These are phyloP conservation scores for Opisthograptis luteolata DNA, from an alignment of 2,888 invertebrate species.

Conservation along the genomic window DNA sequence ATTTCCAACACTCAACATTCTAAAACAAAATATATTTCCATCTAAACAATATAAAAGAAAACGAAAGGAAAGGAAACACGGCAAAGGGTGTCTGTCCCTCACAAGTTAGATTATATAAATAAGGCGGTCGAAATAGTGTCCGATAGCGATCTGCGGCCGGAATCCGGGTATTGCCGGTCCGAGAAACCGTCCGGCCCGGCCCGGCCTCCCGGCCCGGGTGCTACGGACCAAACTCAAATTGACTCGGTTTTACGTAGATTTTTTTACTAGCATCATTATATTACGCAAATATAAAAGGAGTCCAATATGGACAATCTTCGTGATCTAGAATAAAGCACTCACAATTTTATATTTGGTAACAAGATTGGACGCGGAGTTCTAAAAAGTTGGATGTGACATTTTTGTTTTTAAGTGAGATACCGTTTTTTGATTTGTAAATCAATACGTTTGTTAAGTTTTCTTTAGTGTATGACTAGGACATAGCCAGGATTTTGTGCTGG, in stretches of 20 bases:
- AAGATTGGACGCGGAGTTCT: constrained; percentile 27
- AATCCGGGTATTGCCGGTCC: constrained; percentile 53
- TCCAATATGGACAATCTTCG: constrained; percentile 37
- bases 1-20: constrained; percentile 9
- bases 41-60: constrained; percentile 31
- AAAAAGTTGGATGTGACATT: constrained; percentile 14
- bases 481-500: no score
- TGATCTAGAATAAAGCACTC: constrained; percentile 37
- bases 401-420: no score
- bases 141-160: constrained; percentile 66
- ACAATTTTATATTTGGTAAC: constrained; percentile 36
- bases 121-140: constrained; percentile 75
- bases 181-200: background rate
- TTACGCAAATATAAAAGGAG: constrained; percentile 51
- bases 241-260: constrained; percentile 73
- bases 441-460: no score
- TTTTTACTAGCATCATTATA: constrained; percentile 65
- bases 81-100: constrained; percentile 77
- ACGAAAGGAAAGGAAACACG: constrained; percentile 36
- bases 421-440: no score
- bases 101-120: constrained; percentile 83
- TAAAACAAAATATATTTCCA: constrained; percentile 21
- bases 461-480: no score
- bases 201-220: constrained; percentile 28
- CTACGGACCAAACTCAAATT: constrained; percentile 60